Evolutionary conservation across 2,113 vertebrate genomes (phyloP).

Genomic region (Mus pahari): DNA sequence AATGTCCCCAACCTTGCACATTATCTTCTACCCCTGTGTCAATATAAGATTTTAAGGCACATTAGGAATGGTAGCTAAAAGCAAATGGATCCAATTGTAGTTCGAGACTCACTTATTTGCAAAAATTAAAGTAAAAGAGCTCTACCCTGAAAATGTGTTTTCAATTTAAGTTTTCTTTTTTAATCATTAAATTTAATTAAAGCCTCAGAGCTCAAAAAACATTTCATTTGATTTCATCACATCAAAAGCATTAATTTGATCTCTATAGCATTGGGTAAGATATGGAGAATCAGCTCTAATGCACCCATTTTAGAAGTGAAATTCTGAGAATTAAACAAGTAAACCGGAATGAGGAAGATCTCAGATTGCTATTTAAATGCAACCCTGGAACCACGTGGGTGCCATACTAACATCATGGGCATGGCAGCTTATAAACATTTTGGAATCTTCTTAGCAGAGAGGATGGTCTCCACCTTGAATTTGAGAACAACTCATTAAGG

Average conservation of each 20-base stretch:
- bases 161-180: not conserved
- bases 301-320: not conserved
- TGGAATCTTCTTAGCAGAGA: not conserved
- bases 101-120: not conserved
- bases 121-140: not conserved
- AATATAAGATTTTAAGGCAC: constrained; percentile 22
- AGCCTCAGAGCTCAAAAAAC: not conserved
- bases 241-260: constrained; percentile 31
- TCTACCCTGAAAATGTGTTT: not conserved
- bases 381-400: not conserved
- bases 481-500: not conserved
- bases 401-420: not conserved
- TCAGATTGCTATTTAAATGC: not conserved
- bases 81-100: constrained; percentile 43
- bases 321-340: not conserved
- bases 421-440: not conserved
- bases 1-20: constrained; percentile 42
- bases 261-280: not conserved
- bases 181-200: constrained; percentile 46
- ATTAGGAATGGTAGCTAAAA: constrained; percentile 23
- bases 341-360: not conserved
- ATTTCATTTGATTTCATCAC: constrained; percentile 4
- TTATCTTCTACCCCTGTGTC: constrained; percentile 17
- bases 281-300: not conserved
- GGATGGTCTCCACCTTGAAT: not conserved